A percentile compares a stretch with the other conserved stretches of the same genome.
Conservation (phyloP, 2,888 invertebrate genomes). For the Heliconius aoede region DNA sequence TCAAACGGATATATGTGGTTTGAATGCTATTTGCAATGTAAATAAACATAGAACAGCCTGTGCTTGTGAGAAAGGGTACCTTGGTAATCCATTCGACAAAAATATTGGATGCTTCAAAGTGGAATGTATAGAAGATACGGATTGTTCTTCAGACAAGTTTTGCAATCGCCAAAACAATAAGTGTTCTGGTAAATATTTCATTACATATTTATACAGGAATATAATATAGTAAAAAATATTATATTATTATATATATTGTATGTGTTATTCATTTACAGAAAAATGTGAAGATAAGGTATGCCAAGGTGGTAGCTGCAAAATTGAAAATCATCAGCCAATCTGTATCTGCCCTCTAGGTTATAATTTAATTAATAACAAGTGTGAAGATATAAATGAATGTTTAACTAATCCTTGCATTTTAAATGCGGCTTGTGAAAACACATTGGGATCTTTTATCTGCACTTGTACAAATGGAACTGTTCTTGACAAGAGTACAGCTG, state of each 20-base stretch:
- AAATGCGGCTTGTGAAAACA: constrained; percentile 90
- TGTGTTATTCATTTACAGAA: constrained; percentile 78
- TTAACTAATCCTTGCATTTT: constrained; percentile 89
- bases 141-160: constrained; percentile 89
- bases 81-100: constrained; percentile 91
- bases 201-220: not conserved
- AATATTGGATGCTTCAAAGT: constrained; percentile 94
- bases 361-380: constrained; percentile 85
- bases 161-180: constrained; percentile 90
- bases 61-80: constrained; percentile 90
- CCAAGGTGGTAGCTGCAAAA: constrained; percentile 91
- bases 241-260: not conserved
- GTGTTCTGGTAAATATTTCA: constrained; percentile 86
- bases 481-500: constrained; percentile 88
- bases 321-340: constrained; percentile 87
- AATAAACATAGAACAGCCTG: constrained; percentile 89
- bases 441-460: constrained; percentile 90
- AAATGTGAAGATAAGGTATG: constrained; percentile 92
- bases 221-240: too few species aligned
- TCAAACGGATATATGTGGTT: constrained; percentile 87
- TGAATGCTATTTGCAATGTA: constrained; percentile 89
- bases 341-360: constrained; percentile 92
- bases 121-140: constrained; percentile 90
- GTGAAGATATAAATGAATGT: constrained; percentile 93
- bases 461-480: constrained; percentile 90